A percentile compares a stretch with the other conserved stretches of the same genome.
These are phyloP conservation scores for Vulpes vulpes DNA, from an alignment of 2,113 vertebrate species.

Conservation along the genomic window DNA sequence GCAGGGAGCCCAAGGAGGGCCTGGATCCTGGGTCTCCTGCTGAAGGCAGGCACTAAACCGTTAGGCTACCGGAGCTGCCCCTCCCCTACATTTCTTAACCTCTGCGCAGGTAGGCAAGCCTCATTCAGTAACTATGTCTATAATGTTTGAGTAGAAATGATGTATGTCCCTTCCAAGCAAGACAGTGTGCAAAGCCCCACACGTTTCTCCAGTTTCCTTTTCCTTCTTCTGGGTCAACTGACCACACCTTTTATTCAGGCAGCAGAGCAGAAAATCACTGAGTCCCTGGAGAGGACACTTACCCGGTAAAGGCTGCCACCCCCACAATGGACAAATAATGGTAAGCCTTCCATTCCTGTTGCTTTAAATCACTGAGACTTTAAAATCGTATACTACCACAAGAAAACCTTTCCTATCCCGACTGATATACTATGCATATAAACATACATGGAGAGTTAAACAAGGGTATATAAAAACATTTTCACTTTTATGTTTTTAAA, in stretches of 20 bases:
- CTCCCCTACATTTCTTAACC: background rate
- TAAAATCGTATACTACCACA: background rate
- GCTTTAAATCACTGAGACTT: background rate
- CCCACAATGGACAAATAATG: background rate
- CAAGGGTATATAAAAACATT: background rate
- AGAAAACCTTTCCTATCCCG: background rate
- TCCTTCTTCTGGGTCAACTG: background rate
- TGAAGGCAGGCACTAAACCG: no score
- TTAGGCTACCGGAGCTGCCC: no score
- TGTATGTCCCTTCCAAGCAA: background rate
- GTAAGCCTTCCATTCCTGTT: background rate
- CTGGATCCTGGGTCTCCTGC: no score
- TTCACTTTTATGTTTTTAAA: slow-evolving; percentile 30
- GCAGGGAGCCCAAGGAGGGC: no score
- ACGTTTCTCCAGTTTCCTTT: background rate
- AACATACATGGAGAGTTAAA: background rate
- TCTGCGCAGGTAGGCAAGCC: background rate
- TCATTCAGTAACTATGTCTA: background rate
- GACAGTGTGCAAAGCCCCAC: background rate
- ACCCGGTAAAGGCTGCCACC: background rate
- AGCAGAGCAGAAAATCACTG: background rate
- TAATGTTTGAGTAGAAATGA: background rate
- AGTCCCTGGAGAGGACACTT: background rate
- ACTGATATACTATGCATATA: background rate
- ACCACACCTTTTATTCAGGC: background rate